Conservation (phyloP, 2,888 invertebrate species). For the Thyatira batis region DNA sequence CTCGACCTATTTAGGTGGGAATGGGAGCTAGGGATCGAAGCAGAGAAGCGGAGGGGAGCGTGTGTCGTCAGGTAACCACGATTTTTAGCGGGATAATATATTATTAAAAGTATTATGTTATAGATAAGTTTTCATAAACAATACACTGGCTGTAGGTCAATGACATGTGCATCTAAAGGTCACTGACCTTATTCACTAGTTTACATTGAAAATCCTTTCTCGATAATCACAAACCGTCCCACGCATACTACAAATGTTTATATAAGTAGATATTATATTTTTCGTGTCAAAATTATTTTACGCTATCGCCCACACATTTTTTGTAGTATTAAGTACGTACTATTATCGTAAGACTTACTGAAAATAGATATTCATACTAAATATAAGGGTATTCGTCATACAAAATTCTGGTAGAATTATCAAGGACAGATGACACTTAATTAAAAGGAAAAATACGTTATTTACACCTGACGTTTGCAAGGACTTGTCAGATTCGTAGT, state of each 20-base stretch:
- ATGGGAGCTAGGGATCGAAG: slow-evolving; percentile 25
- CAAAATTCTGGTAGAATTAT: too few species aligned
- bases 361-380: too few species aligned
- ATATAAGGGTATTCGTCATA: too few species aligned
- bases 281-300: too few species aligned
- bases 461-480: too few species aligned
- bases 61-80: slow-evolving; percentile 40
- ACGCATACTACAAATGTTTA: background rate
- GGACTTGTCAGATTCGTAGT: too few species aligned
- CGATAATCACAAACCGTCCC: background rate
- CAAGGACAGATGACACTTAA: too few species aligned
- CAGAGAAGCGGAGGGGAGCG: slow-evolving; percentile 27
- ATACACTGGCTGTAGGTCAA: background rate
- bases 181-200: background rate
- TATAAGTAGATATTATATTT: background rate
- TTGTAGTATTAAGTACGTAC: too few species aligned
- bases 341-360: too few species aligned
- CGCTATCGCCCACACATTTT: too few species aligned
- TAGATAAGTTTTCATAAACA: background rate
- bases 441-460: too few species aligned
- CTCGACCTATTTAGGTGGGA: slow-evolving; percentile 52
- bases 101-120: too few species aligned
- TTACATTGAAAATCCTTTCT: background rate
- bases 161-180: background rate
- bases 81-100: slow-evolving; percentile 29